These are phyloP conservation scores for Zosterops lateralis DNA, from an alignment of 2,113 vertebrate genomes.

Conservation along the genomic window DNA sequence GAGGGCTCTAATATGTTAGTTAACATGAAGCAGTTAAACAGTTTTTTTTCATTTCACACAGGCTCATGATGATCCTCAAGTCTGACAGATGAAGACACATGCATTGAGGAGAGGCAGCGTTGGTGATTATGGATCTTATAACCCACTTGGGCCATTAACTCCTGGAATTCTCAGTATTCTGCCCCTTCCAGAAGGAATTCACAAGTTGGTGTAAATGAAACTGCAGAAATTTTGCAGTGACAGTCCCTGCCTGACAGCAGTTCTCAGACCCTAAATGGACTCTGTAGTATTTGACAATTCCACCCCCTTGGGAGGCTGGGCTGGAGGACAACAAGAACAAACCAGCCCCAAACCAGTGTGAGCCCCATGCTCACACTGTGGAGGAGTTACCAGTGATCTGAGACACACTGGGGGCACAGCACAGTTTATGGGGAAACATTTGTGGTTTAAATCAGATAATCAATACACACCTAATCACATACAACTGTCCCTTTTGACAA, in stretches of 20 bases:
- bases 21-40: neutral
- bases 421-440: neutral
- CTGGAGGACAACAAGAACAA: neutral
- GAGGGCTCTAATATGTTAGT: neutral
- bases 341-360: rapidly evolving
- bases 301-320: rapidly evolving
- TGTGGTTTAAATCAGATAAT: slow-evolving; percentile 8
- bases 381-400: neutral
- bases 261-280: neutral
- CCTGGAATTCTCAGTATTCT: neutral
- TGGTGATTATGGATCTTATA: neutral
- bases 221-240: neutral
- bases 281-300: neutral
- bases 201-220: neutral
- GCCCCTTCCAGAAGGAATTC: neutral
- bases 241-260: neutral
- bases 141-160: neutral
- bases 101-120: neutral
- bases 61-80: neutral
- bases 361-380: rapidly evolving
- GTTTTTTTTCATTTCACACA: neutral
- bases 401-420: neutral
- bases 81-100: neutral
- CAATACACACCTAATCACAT: neutral
- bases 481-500: slow-evolving; percentile 30